phyloP scores from a whole-genome alignment of 2,797 vertebrate species.

The Halcyon badia region DNA sequence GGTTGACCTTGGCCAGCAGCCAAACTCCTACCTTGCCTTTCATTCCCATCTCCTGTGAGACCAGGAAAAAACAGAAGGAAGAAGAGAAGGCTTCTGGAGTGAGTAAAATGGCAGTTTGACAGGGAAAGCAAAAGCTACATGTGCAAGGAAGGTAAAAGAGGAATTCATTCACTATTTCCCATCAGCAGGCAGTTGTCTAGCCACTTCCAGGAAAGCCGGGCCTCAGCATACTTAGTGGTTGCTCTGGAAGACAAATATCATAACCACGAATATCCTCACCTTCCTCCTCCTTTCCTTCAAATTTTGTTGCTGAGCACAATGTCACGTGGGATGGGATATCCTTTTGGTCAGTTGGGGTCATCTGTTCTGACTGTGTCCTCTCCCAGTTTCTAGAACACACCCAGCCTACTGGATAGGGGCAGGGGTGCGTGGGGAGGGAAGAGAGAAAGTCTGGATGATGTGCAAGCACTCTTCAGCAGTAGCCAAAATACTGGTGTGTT shows the following conservation, averaged over 20 bases:
- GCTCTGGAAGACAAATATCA: background rate
- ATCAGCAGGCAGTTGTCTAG: background rate
- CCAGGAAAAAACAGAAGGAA: background rate
- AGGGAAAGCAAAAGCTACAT: background rate
- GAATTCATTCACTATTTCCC: background rate
- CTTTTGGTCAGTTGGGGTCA: background rate
- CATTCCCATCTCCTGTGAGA: background rate
- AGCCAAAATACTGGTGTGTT: background rate
- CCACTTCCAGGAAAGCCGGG: background rate
- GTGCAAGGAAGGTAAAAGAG: background rate
- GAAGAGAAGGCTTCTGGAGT: background rate
- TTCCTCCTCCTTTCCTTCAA: background rate
- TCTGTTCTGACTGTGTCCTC: background rate
- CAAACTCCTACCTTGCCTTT: background rate
- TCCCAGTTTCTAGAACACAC: background rate
- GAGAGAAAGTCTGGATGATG: background rate
- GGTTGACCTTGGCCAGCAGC: background rate
- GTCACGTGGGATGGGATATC: too few species aligned
- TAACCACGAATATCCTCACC: background rate
- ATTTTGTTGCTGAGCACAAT: background rate
- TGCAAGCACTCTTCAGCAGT: background rate
- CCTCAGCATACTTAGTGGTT: background rate
- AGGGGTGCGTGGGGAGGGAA: fast-evolving
- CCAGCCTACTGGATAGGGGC: background rate
- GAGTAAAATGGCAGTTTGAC: background rate